Conservation (phyloP, 53 echinoderm and acorn worm species). For the Henricia sp. region DNA sequence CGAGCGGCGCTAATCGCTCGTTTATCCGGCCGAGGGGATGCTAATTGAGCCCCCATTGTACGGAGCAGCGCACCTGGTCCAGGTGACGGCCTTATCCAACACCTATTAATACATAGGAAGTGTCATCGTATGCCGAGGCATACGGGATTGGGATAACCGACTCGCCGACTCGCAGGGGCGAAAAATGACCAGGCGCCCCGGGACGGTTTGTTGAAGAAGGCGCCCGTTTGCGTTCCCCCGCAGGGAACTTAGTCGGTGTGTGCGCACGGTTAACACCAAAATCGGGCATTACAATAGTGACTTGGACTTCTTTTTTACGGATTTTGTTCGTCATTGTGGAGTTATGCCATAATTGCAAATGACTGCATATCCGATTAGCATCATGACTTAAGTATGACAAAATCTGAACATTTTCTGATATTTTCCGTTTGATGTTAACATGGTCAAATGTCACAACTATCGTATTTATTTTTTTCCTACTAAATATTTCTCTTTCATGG, state of each 20-base stretch:
- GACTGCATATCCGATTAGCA: background rate
- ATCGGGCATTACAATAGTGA: constrained; percentile 27
- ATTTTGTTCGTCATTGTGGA: constrained; percentile 4
- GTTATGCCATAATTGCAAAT: background rate
- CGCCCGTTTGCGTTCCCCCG: constrained; percentile 28
- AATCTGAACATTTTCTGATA: constrained; percentile 5
- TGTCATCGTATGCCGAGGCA: constrained; percentile 63
- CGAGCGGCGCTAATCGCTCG: constrained; percentile 62
- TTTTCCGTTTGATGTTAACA: too few relatives aligned
- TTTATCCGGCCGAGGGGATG: constrained; percentile 66
- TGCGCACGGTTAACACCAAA: background rate
- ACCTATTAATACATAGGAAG: constrained; percentile 77
- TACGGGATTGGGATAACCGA: constrained; percentile 21
- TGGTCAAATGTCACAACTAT: too few relatives aligned
- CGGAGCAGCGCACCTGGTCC: constrained; percentile 65
- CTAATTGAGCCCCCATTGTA: constrained; percentile 74
- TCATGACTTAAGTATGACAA: background rate
- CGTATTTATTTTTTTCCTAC: too few relatives aligned
- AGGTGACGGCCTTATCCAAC: constrained; percentile 78
- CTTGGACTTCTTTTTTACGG: constrained; percentile 14
- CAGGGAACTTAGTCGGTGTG: background rate
- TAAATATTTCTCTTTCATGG: too few relatives aligned
- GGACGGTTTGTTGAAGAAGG: constrained; percentile 46
- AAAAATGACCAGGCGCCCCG: constrained; percentile 37
- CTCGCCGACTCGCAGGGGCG: constrained; percentile 17